These are phyloP conservation scores for Epinephelus cyanopodus DNA, from an alignment of 2,113 vertebrate species.

Conservation along the genomic window DNA sequence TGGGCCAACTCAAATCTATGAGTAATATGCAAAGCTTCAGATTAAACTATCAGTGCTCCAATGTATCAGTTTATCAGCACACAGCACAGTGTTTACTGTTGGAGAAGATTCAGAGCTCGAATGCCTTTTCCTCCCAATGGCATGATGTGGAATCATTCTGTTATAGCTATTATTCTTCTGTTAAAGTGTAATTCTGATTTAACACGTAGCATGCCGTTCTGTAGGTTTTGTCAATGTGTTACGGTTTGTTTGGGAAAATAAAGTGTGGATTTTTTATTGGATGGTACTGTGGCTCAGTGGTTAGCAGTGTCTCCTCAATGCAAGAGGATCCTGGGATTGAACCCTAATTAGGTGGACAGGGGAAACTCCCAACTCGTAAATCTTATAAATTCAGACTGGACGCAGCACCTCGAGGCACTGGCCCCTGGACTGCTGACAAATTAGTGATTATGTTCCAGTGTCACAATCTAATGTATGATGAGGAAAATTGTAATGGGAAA, in stretches of 20 bases:
- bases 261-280: not conserved
- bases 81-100: constrained; percentile 20
- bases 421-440: constrained; percentile 3
- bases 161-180: constrained; percentile 10
- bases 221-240: not conserved
- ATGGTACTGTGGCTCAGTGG: not conserved
- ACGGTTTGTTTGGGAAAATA: not conserved
- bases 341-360: not conserved
- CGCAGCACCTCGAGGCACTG: not conserved
- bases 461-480: not conserved
- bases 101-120: constrained; percentile 7
- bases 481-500: constrained; percentile 50
- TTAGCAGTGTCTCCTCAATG: too few relatives aligned
- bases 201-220: not conserved
- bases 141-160: constrained; percentile 5
- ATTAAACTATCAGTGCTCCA: constrained; percentile 17
- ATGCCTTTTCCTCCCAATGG: not conserved
- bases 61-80: constrained; percentile 42
- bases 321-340: not conserved
- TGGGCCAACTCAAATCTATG: constrained; percentile 53
- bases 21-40: constrained; percentile 45
- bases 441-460: not conserved
- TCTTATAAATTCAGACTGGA: not conserved
- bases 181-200: not conserved
- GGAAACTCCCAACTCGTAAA: not conserved